These are phyloP conservation scores for Pavo muticus DNA, from an alignment of 2,113 vertebrate species.

Conservation along the genomic window DNA sequence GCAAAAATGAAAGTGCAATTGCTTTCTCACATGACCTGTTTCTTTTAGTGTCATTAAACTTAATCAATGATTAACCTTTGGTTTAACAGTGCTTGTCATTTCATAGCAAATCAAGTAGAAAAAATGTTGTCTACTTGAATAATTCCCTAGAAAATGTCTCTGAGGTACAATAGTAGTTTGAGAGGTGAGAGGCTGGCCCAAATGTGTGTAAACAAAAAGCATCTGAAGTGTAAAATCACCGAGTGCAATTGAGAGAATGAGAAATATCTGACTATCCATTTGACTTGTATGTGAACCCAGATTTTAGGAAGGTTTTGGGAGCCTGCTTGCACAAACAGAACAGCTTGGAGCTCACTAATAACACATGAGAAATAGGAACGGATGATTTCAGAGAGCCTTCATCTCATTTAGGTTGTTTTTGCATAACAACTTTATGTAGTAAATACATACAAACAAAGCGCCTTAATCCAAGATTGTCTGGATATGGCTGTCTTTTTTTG, in stretches of 20 bases:
- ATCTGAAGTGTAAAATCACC: constrained; percentile 27
- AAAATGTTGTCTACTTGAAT: constrained; percentile 71
- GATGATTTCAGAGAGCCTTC: constrained; percentile 35
- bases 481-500: constrained; percentile 38
- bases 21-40: constrained; percentile 70
- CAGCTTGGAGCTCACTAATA: neutral
- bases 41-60: constrained; percentile 73
- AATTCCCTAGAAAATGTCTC: constrained; percentile 64
- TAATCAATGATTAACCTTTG: constrained; percentile 75
- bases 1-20: constrained; percentile 70
- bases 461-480: constrained; percentile 36
- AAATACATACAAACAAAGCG: constrained; percentile 28
- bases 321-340: neutral
- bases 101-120: constrained; percentile 75
- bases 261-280: constrained; percentile 12
- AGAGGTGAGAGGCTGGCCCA: constrained; percentile 55
- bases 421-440: constrained; percentile 36
- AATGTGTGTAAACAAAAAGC: neutral
- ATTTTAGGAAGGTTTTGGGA: neutral
- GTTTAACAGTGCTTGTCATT: constrained; percentile 69
- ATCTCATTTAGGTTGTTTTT: constrained; percentile 37
- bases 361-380: neutral
- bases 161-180: constrained; percentile 11
- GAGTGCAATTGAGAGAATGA: constrained; percentile 8
- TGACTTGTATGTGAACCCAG: neutral